phyloP scores from a whole-genome alignment of 2,888 invertebrate genomes.

The Dryobota labecula region DNA sequence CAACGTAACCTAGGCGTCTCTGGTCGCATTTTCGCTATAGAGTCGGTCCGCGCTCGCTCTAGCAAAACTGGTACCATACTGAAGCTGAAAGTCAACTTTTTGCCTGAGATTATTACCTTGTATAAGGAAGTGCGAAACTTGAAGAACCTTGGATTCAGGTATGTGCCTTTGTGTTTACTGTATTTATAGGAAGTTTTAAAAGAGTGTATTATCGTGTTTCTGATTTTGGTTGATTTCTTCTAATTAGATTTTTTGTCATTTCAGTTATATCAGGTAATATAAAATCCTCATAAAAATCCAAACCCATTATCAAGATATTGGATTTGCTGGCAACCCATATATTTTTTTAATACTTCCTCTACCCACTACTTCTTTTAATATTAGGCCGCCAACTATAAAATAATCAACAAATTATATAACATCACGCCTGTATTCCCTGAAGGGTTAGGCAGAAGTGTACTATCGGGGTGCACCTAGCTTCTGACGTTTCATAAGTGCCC shows the following conservation, averaged over 20 bases:
- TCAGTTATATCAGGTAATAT: slow-evolving; percentile 30
- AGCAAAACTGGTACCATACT: slow-evolving; percentile 96
- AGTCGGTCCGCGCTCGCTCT: slow-evolving; percentile 94
- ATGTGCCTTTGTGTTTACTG: slow-evolving; percentile 22
- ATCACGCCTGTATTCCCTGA: too few species aligned
- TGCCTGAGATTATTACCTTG: slow-evolving; percentile 99
- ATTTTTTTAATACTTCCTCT: background rate
- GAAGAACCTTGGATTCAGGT: slow-evolving; percentile 97
- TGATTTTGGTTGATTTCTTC: background rate
- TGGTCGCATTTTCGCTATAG: slow-evolving; percentile 98
- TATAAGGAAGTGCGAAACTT: slow-evolving; percentile 99
- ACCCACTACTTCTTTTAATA: background rate
- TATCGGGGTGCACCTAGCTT: too few species aligned
- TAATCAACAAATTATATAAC: background rate
- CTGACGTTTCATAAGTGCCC: too few species aligned
- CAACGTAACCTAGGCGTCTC: slow-evolving; percentile 98
- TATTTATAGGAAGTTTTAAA: background rate
- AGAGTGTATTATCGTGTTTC: background rate
- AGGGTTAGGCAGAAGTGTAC: background rate
- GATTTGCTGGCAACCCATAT: background rate
- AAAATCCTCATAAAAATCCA: background rate
- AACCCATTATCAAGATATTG: background rate
- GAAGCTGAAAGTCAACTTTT: slow-evolving; percentile 97
- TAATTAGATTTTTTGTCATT: slow-evolving; percentile 11
- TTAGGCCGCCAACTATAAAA: background rate